These are phyloP conservation scores for Temnothorax curvispinosus DNA, from an alignment of 1,140 invertebrate genomes.

Conservation along the genomic window DNA sequence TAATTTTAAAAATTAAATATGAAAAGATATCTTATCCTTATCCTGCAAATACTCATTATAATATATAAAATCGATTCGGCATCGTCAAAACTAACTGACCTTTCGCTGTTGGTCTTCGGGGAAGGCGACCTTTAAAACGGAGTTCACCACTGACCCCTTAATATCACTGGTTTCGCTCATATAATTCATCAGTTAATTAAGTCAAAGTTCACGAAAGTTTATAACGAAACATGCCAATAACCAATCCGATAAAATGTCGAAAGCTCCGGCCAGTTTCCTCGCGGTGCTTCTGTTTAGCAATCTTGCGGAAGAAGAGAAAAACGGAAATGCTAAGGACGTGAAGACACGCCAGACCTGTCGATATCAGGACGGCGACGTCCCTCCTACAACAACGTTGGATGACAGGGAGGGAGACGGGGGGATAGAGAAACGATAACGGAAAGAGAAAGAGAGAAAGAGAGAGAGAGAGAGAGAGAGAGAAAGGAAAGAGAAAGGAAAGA, in stretches of 20 bases:
- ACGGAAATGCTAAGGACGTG: constrained; percentile 53
- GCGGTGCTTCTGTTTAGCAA: constrained; percentile 11
- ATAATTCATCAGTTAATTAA: constrained; percentile 44
- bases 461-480: constrained; percentile 22
- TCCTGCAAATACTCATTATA: not conserved
- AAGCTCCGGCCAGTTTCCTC: constrained; percentile 35
- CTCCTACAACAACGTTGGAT: constrained; percentile 60
- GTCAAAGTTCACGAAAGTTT: constrained; percentile 46
- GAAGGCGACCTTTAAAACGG: constrained; percentile 45
- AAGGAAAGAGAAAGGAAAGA: constrained; percentile 14
- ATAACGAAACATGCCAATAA: constrained; percentile 17
- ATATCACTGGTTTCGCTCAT: constrained; percentile 20
- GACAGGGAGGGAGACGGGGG: constrained; percentile 29
- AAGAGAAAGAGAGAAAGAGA: constrained; percentile 16
- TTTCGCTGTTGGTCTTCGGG: constrained; percentile 33
- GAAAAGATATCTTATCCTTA: not conserved
- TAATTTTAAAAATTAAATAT: not conserved
- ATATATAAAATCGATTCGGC: not conserved
- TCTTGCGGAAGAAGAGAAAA: constrained; percentile 36
- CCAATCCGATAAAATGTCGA: constrained; percentile 44
- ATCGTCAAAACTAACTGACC: constrained; percentile 12
- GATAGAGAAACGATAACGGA: constrained; percentile 37
- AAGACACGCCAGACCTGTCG: constrained; percentile 64
- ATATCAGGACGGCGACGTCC: constrained; percentile 67
- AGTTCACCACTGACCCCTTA: constrained; percentile 45